Evolutionary conservation across 2,113 vertebrate genomes (phyloP), one percentile per base, ranked within the genome.

Genomic region (Eira barbara): DNA sequence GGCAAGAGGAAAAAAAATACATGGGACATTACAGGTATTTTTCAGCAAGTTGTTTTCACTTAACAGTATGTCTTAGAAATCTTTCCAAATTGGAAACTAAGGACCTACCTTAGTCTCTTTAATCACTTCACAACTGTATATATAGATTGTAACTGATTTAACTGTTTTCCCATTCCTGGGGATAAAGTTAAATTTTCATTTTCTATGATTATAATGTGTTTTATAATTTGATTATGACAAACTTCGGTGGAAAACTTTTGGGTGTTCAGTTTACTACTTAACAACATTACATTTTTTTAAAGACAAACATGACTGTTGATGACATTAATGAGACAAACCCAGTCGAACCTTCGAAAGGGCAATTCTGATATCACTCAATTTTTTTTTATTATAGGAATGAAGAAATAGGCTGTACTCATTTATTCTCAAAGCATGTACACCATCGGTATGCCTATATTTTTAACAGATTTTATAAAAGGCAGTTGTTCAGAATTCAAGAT

Each of bases 1-100:
- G 98, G 97, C 97, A 98, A 98, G 95, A 97, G 97, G 97, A 87
- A 89, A 94, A 94, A 86, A 67, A 47, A 91, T 63, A 74, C 76
- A 84, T 15, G 29, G 27, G 20, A 27, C 63, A 49, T 36, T 78
- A 12, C 21, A 83, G 57, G 10, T 45, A 87, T 95, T 96, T 91
- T 96, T 92, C 55, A 95, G 74, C 31, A 96, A 96, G 13, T 5
- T 92, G 6, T 96, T 84, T 94, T 69, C 45, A 91, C 23, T 80
- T 82, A 89, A 71, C 42, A 92, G 12, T 23, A 85, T 71, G 59
- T 83, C 49, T 89, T 85, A 93, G 69, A 93, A 95, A 61, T 81
- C 47, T 91, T 89, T 89, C 21, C 15, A 82, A 96, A 85, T 55
- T 67, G 76, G 61, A 84, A 97, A 91, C 83, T 92, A 86, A 31